Percentiles rank a stretch among this genome's conserved stretches.
Evolutionary conservation across 1,140 invertebrate genomes (phyloP).

Genomic region (Lucilia sericata): DNA sequence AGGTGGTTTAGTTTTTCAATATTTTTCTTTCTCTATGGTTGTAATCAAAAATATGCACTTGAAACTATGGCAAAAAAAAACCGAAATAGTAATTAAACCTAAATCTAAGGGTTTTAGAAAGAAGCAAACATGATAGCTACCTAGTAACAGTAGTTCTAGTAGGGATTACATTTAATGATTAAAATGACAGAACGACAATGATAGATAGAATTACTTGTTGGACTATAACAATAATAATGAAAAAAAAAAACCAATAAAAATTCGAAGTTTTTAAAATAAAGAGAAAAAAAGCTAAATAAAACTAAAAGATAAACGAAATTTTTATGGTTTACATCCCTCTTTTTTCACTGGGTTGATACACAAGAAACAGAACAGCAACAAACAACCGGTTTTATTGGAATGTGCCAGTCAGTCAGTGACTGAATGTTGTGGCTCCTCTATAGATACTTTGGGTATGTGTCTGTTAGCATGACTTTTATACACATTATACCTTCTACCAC

Average conservation of each 20-base stretch:
- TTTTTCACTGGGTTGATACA: background rate
- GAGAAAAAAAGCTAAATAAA: background rate
- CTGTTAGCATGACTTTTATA: background rate
- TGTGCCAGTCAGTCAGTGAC: background rate
- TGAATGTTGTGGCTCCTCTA: background rate
- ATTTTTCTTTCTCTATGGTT: background rate
- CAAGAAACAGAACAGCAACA: background rate
- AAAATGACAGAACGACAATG: no score
- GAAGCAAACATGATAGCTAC: no score
- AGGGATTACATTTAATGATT: background rate
- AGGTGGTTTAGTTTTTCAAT: slow-evolving; percentile 5
- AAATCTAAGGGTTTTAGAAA: no score
- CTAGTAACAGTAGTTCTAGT: no score
- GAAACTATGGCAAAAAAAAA: background rate
- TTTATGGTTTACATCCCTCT: background rate
- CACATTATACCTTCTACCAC: background rate
- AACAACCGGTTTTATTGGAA: background rate
- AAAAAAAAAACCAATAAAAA: background rate
- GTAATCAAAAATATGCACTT: background rate
- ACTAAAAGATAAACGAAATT: background rate
- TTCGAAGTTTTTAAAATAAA: background rate
- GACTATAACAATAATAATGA: no score
- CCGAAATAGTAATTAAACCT: background rate
- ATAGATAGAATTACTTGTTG: no score
- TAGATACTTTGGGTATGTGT: background rate